Evolutionary conservation across 2,113 vertebrate species (phyloP).

Genomic region (Heterotis niloticus): DNA sequence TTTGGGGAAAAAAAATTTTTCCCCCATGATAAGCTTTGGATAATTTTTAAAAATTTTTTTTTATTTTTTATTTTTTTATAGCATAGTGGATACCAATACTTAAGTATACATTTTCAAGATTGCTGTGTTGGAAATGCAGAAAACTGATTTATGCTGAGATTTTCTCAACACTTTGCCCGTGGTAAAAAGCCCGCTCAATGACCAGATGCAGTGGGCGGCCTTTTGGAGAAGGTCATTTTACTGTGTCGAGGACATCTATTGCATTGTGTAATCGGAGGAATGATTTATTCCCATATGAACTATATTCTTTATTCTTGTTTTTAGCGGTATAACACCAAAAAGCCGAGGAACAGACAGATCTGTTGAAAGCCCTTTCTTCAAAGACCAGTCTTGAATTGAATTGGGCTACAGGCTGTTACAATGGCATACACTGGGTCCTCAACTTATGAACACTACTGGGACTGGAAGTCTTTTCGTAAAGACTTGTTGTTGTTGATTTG

Average conservation of each 20-base stretch:
- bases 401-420: neutral
- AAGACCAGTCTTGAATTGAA: neutral
- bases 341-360: neutral
- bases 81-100: too few species aligned
- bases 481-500: too few species aligned
- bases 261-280: neutral
- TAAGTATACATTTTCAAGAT: too few species aligned
- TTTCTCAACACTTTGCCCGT: too few species aligned
- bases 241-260: neutral
- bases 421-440: too few species aligned
- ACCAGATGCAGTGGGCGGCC: neutral
- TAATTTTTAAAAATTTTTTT: too few species aligned
- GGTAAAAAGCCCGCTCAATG: neutral
- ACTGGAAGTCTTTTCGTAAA: neutral
- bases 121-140: neutral
- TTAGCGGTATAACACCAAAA: neutral
- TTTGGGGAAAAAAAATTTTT: too few species aligned
- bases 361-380: neutral
- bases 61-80: too few species aligned
- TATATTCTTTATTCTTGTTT: too few species aligned
- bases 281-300: neutral
- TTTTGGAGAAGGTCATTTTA: conserved; percentile 9
- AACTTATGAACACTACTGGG: neutral
- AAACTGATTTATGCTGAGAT: neutral
- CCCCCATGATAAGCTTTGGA: too few species aligned